Evolutionary conservation across 2,888 invertebrate genomes (phyloP).

Genomic region (Malthinus seriepunctatus): DNA sequence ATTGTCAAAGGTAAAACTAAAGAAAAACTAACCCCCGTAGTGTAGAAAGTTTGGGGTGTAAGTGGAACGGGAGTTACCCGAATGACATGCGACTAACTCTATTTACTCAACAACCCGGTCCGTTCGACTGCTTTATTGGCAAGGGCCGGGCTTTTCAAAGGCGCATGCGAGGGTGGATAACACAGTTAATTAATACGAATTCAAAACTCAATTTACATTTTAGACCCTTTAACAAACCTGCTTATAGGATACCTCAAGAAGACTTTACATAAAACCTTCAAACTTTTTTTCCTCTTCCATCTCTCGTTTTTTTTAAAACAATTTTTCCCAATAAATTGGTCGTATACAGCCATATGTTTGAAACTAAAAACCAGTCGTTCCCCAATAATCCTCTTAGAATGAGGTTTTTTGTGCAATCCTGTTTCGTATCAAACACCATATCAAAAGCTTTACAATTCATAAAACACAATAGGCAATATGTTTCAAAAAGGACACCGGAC

Average conservation of each 20-base stretch:
- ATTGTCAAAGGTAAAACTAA: constrained; percentile 15
- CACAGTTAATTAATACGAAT: constrained; percentile 51
- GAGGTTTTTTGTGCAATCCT: constrained; percentile 45
- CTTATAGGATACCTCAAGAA: constrained; percentile 26
- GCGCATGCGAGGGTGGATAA: constrained; percentile 45
- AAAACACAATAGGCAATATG: constrained; percentile 2
- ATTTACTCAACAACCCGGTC: constrained; percentile 48
- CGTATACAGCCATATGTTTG: constrained; percentile 40
- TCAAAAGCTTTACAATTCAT: constrained; percentile 36
- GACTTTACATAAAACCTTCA: constrained; percentile 21
- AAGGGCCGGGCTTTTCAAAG: constrained; percentile 42
- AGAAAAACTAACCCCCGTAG: constrained; percentile 34
- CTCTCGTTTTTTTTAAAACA: background rate
- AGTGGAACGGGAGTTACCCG: constrained; percentile 37
- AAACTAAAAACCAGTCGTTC: constrained; percentile 51
- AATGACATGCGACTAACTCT: constrained; percentile 49
- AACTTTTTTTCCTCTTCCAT: background rate
- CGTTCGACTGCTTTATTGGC: constrained; percentile 47
- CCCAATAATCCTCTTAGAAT: constrained; percentile 41
- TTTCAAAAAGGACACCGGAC: background rate
- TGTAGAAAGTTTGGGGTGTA: constrained; percentile 23
- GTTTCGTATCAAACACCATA: constrained; percentile 50
- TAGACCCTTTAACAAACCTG: constrained; percentile 38
- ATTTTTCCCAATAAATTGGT: background rate
- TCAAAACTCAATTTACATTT: constrained; percentile 49